Evolutionary conservation across 1,140 invertebrate genomes (phyloP), one percentile per base, ranked within the genome.

Genomic region (Drosophila baimaii): DNA sequence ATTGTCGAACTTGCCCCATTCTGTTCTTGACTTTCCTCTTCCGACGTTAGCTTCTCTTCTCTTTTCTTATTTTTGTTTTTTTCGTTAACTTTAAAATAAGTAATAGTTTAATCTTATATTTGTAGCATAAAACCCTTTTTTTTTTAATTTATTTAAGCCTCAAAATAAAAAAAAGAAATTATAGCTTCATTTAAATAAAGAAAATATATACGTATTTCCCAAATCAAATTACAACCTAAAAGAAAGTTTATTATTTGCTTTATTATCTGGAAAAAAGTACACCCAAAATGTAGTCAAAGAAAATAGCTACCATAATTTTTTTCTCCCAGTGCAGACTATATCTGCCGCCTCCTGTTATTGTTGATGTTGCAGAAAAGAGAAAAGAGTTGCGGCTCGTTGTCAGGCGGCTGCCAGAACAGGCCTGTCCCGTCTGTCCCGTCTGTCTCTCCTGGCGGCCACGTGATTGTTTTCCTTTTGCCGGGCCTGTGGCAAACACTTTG

Each of bases 391-490:
- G 54, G 52, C 52, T 58, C 76, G 79, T 82, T 86, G 83, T 81
- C 83, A 86, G 83, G 71, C 83, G 83, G 66, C 83, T 84, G 81
- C 57, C 77, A 69, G 69, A n/a, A 13, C 63, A 33, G 58, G 77
- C 66, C 81, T 81, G 81, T 21, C 44, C 23, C 12, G n/a, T 27
- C 27, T 27, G 5, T 27, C 25, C 15, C 9, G 15, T 65, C 81
- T 73, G 58, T 68, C 74, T 86, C 82, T 72, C 51, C 39, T 65
- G 52, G 79, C 83, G 52, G 79, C 83, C 83, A 88, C 79, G 83
- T 88, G 76, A 86, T 88, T 86, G 83, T 86, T 88, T 77, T 68
- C 65, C 75, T 79, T 82, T 79, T 71, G 65, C 69, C 65, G 51
- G 71, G 72, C 72, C 72, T 71, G 43, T 75, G 73, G 72, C 73